Percentiles rank a stretch among this genome's conserved stretches.
phyloP scores from a whole-genome alignment of 2,888 invertebrate genomes.

The Zelleria hepariella region DNA sequence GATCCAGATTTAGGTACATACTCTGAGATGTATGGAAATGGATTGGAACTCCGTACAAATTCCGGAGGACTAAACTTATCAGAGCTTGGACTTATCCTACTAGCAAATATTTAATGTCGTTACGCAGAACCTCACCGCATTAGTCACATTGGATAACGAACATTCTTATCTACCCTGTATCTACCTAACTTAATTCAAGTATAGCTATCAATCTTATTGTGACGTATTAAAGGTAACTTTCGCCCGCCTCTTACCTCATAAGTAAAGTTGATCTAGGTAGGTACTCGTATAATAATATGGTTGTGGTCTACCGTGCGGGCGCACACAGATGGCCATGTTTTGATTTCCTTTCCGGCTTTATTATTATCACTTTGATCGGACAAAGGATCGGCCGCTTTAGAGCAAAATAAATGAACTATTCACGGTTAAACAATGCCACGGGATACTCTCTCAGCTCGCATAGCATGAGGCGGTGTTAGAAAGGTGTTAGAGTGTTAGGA shows the following conservation, averaged over 20 bases:
- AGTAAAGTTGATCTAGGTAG: not conserved
- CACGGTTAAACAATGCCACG: no score
- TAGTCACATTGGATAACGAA: not conserved
- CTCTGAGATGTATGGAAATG: no score
- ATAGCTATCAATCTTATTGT: not conserved
- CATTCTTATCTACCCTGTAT: not conserved
- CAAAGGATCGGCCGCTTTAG: not conserved
- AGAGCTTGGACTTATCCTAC: no score
- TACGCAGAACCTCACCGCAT: not conserved
- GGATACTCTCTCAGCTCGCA: no score
- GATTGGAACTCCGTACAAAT: no score
- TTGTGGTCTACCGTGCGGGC: not conserved
- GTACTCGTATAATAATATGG: no score
- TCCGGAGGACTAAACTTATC: no score
- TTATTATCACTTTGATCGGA: not conserved
- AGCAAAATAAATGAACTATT: not conserved
- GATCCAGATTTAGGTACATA: no score
- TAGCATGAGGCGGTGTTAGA: no score
- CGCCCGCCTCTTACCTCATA: not conserved
- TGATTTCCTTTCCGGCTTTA: not conserved
- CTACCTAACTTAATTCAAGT: no score
- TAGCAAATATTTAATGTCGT: no score
- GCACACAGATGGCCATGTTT: slow-evolving; percentile 4
- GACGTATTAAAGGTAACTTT: not conserved
- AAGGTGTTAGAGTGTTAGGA: no score